Conservation (phyloP, 1,140 invertebrate species). For the Drosophila kurseongensis region DNA sequence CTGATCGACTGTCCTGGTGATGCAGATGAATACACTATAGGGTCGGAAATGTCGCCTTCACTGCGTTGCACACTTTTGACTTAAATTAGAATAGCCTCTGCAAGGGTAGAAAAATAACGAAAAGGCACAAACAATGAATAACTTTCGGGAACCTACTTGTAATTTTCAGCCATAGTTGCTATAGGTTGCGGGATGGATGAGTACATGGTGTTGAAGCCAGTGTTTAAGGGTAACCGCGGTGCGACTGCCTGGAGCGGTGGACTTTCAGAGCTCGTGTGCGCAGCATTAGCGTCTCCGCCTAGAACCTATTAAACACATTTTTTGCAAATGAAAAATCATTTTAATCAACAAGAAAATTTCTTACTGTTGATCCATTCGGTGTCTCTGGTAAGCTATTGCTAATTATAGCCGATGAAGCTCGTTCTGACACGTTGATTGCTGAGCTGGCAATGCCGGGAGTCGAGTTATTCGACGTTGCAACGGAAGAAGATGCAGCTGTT, state of each 20-base stretch:
- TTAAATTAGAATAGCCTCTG: too few relatives aligned
- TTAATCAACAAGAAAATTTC: conserved; percentile 3
- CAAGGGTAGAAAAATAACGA: too few relatives aligned
- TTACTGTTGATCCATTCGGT: conserved; percentile 63
- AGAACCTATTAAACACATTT: conserved; percentile 39
- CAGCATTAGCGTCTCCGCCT: conserved; percentile 52
- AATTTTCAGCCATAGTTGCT: conserved; percentile 96
- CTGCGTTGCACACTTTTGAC: too few relatives aligned
- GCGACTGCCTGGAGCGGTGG: conserved; percentile 87
- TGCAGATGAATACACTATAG: too few relatives aligned
- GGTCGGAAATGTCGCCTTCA: too few relatives aligned
- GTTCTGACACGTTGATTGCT: conserved; percentile 33
- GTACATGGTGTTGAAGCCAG: conserved; percentile 97
- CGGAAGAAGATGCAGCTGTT: conserved; percentile 30
- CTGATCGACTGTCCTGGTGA: too few relatives aligned
- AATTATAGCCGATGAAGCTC: conserved; percentile 22
- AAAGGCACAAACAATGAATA: too few relatives aligned
- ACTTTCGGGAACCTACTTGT: conserved; percentile 89
- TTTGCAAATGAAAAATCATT: neutral
- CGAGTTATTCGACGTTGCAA: conserved; percentile 40
- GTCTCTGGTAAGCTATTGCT: conserved; percentile 55
- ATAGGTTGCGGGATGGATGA: conserved; percentile 97
- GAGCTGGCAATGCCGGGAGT: conserved; percentile 46
- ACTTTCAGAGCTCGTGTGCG: conserved; percentile 85
- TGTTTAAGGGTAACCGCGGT: conserved; percentile 92